Percentiles rank a stretch among this genome's conserved stretches.
phyloP scores from a whole-genome alignment of 2,113 vertebrate species.

The Perognathus longimembris region DNA sequence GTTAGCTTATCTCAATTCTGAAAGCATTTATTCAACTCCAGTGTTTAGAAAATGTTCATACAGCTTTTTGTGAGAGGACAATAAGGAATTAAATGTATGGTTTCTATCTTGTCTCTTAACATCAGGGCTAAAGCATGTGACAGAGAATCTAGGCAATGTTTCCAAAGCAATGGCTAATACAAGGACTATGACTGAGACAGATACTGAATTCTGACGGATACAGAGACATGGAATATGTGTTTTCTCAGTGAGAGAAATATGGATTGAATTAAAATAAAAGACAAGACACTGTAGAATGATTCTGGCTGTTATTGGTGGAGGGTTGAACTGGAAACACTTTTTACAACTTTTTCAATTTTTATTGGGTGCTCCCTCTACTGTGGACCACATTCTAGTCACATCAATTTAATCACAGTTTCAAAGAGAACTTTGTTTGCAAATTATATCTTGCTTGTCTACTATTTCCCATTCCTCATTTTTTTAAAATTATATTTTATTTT shows the following conservation, averaged over 20 bases:
- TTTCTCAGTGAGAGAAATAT: background rate
- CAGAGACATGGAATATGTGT: background rate
- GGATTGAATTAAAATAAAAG: background rate
- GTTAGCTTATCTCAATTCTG: background rate
- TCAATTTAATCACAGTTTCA: background rate
- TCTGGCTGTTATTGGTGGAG: background rate
- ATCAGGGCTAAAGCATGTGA: background rate
- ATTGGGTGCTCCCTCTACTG: background rate
- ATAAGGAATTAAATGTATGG: background rate
- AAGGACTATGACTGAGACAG: background rate
- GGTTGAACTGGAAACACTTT: background rate
- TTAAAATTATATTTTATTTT: background rate
- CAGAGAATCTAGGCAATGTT: background rate
- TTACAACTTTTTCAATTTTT: background rate
- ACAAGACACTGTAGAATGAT: background rate
- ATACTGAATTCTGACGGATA: background rate
- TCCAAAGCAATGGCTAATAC: background rate
- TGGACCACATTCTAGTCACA: background rate
- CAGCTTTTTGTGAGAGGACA: background rate
- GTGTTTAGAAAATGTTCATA: background rate
- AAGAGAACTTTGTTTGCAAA: background rate
- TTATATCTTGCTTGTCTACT: background rate
- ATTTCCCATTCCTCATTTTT: background rate
- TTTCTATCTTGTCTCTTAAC: background rate
- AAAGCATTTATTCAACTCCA: constrained; percentile 14